Evolutionary conservation across 30 jellyfish, hydroid and myxozoan species (phyloP).

Genomic region (Pelagia noctiluca): DNA sequence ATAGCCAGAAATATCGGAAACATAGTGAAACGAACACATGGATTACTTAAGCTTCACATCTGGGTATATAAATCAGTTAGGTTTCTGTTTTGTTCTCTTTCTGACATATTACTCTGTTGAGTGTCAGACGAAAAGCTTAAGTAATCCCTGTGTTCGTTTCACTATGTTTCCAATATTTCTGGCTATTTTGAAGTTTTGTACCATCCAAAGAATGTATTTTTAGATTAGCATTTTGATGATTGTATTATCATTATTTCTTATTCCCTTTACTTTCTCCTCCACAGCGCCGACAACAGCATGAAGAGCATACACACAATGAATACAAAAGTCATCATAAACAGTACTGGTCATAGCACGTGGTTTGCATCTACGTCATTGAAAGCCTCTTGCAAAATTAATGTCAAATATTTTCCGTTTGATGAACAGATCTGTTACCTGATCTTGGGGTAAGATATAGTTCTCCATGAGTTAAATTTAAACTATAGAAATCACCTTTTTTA

Average conservation of each 20-base stretch:
- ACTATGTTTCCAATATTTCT: too few species aligned
- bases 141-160: too few species aligned
- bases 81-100: too few species aligned
- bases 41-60: too few species aligned
- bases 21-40: too few species aligned
- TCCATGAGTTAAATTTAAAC: neutral
- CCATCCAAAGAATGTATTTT: too few species aligned
- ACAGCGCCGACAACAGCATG: slow-evolving; percentile 73
- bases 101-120: too few species aligned
- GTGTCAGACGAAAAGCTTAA: too few species aligned
- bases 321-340: slow-evolving; percentile 70
- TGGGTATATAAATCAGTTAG: too few species aligned
- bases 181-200: too few species aligned
- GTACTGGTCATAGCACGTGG: slow-evolving; percentile 74
- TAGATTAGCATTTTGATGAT: slow-evolving; percentile 9
- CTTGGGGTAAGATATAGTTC: slow-evolving; percentile 76
- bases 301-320: slow-evolving; percentile 60
- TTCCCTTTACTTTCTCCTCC: neutral
- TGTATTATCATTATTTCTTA: neutral
- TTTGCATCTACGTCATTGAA: slow-evolving; percentile 68
- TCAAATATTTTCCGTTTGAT: slow-evolving; percentile 79
- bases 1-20: too few species aligned
- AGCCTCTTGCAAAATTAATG: slow-evolving; percentile 77
- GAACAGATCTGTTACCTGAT: slow-evolving; percentile 65
- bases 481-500: too few species aligned